A percentile compares a stretch with the other conserved stretches of the same genome.
phyloP scores from a whole-genome alignment of 2,797 vertebrate genomes.

The Heliangelus exortis region DNA sequence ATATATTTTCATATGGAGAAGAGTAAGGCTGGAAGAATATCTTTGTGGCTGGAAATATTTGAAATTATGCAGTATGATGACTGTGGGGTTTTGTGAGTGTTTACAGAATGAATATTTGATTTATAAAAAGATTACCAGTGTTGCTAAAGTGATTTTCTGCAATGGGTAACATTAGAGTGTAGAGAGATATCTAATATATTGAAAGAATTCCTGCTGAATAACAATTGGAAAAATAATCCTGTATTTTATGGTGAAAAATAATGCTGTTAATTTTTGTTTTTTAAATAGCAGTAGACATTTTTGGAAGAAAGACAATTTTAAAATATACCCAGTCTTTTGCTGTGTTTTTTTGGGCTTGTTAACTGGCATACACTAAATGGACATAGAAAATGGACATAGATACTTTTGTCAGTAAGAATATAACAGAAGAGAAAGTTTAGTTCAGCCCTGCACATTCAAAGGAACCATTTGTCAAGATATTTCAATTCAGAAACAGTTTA shows the following conservation, averaged over 20 bases:
- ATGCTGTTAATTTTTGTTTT: neutral
- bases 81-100: neutral
- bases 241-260: neutral
- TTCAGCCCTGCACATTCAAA: neutral
- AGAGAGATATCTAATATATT: neutral
- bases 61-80: neutral
- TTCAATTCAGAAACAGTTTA: neutral
- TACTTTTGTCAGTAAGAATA: neutral
- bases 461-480: neutral
- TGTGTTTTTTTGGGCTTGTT: neutral
- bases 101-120: constrained; percentile 7
- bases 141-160: neutral
- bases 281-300: neutral
- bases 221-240: neutral
- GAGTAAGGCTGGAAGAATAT: neutral
- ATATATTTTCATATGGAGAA: neutral
- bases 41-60: neutral
- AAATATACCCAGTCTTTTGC: neutral
- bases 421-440: neutral
- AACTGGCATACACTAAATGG: neutral
- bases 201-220: neutral
- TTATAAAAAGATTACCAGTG: constrained; percentile 8
- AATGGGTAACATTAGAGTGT: neutral
- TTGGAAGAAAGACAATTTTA: neutral
- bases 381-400: neutral